Evolutionary conservation across 2,113 vertebrate species (phyloP).

Genomic region (Eidolon helvum): DNA sequence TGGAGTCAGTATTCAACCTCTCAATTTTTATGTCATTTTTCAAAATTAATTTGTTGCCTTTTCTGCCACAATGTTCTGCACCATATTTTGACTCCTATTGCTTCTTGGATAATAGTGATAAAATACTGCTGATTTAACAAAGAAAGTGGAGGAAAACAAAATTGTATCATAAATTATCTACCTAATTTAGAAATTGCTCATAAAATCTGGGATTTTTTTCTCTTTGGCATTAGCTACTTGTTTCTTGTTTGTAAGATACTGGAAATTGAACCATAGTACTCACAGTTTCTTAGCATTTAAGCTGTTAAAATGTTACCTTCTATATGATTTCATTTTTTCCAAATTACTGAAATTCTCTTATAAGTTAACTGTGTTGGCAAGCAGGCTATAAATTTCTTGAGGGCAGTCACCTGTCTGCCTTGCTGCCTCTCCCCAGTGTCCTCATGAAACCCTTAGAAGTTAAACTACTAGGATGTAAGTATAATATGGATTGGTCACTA

Average conservation of each 20-base stretch:
- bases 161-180: background rate
- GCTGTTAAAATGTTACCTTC: background rate
- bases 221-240: background rate
- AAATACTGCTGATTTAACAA: background rate
- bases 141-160: background rate
- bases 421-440: background rate
- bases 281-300: background rate
- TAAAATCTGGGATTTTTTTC: background rate
- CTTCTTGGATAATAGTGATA: background rate
- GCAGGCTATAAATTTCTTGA: background rate
- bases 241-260: background rate
- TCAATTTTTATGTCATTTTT: conserved; percentile 6
- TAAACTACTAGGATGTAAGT: background rate
- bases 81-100: background rate
- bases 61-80: background rate
- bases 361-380: background rate
- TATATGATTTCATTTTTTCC: background rate
- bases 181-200: background rate
- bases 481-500: background rate
- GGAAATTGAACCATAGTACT: background rate
- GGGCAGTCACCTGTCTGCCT: background rate
- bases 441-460: background rate
- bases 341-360: background rate
- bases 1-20: background rate
- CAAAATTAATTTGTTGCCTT: background rate